These are phyloP conservation scores for Phenganax subtilis DNA, from an alignment of 92 coral and sea anemone genomes.

Conservation along the genomic window DNA sequence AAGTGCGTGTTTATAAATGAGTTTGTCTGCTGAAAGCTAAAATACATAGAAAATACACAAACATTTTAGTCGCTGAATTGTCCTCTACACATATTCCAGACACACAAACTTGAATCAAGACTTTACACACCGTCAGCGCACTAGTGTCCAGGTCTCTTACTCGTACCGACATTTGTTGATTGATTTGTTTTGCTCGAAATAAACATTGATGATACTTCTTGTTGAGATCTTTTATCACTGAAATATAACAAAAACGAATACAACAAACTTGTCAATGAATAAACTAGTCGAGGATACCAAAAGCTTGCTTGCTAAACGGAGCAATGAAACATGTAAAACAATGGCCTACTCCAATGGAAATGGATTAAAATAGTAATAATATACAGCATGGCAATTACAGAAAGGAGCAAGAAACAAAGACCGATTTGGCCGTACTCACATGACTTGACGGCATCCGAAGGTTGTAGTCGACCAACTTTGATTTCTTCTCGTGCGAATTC, in stretches of 20 bases:
- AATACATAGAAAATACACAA: background rate
- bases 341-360: too few relatives aligned
- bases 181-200: slow-evolving; percentile 67
- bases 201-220: slow-evolving; percentile 76
- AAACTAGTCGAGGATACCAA: too few relatives aligned
- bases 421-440: slow-evolving; percentile 46
- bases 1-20: slow-evolving; percentile 86
- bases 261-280: background rate
- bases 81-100: background rate
- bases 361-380: too few relatives aligned
- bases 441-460: slow-evolving; percentile 84
- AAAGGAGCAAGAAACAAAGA: background rate
- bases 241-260: background rate
- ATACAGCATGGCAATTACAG: too few relatives aligned
- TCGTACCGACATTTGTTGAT: slow-evolving; percentile 60
- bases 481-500: slow-evolving; percentile 77
- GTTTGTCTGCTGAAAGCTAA: slow-evolving; percentile 86
- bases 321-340: too few relatives aligned
- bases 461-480: slow-evolving; percentile 67
- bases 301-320: background rate
- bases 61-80: background rate
- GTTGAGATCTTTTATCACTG: slow-evolving; percentile 77
- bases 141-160: slow-evolving; percentile 52
- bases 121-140: slow-evolving; percentile 63
- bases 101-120: background rate